phyloP scores from a whole-genome alignment of 2,888 invertebrate genomes.

The Apodemia duryi region DNA sequence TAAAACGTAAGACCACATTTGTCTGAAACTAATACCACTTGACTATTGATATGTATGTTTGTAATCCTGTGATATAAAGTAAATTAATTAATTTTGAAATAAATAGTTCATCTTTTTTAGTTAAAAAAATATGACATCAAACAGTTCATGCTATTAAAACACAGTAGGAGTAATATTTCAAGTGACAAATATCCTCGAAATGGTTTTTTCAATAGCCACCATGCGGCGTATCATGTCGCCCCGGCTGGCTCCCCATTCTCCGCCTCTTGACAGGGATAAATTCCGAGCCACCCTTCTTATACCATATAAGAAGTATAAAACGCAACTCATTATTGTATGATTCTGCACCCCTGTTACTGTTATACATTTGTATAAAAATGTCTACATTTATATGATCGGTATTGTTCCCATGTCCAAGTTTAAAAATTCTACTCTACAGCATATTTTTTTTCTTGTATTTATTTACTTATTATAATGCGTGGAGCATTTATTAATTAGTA shows the following conservation, averaged over 20 bases:
- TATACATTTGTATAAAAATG: conserved; percentile 50
- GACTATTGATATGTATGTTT: too few species aligned
- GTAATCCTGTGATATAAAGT: too few species aligned
- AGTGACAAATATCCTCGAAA: conserved; percentile 31
- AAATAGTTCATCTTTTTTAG: not conserved
- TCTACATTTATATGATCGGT: conserved; percentile 28
- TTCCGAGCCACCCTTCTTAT: conserved; percentile 49
- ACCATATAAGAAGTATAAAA: conserved; percentile 39
- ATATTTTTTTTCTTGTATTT: too few species aligned
- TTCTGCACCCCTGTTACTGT: conserved; percentile 49
- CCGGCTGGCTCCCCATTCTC: conserved; percentile 32
- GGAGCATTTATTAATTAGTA: too few species aligned
- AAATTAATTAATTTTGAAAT: too few species aligned
- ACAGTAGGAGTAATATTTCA: conserved; percentile 26
- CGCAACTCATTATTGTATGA: conserved; percentile 56
- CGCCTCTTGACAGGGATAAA: conserved; percentile 42
- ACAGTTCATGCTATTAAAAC: conserved; percentile 21
- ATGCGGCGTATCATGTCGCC: conserved; percentile 34
- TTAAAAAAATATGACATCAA: conserved; percentile 13
- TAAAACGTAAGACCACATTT: too few species aligned
- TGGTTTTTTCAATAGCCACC: conserved; percentile 31
- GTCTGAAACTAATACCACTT: too few species aligned
- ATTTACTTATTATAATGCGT: too few species aligned
- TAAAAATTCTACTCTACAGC: not conserved
- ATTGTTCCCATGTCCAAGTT: not conserved